Percentiles rank a stretch among this genome's conserved stretches.
Evolutionary conservation across 1,140 invertebrate species (phyloP).

Genomic region (Drosophila malerkotliana): DNA sequence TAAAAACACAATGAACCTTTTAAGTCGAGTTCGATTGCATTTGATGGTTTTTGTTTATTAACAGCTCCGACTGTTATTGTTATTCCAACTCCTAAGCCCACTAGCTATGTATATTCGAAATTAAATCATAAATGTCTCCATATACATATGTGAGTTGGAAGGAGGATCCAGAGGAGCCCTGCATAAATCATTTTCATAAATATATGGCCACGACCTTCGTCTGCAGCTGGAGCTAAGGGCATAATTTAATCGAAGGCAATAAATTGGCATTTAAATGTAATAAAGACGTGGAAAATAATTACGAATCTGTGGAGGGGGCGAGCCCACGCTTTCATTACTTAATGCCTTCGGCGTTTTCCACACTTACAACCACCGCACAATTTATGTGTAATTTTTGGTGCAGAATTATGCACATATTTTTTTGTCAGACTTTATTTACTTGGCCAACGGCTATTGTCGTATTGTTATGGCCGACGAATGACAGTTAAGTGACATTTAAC

Average conservation of each 20-base stretch:
- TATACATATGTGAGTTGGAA: neutral
- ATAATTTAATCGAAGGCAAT: constrained; percentile 81
- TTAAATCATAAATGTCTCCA: constrained; percentile 39
- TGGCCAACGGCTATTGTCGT: constrained; percentile 27
- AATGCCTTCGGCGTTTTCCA: constrained; percentile 40
- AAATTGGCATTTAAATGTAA: constrained; percentile 83
- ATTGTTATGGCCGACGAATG: constrained; percentile 64
- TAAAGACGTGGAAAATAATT: constrained; percentile 80
- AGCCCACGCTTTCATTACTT: constrained; percentile 56
- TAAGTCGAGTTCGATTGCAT: neutral
- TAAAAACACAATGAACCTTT: constrained; percentile 20
- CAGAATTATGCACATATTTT: constrained; percentile 79
- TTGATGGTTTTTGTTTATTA: constrained; percentile 7
- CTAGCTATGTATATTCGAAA: constrained; percentile 30
- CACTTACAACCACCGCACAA: constrained; percentile 9
- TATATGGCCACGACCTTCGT: constrained; percentile 26
- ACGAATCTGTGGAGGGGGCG: constrained; percentile 39
- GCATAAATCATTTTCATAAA: constrained; percentile 45
- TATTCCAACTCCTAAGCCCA: constrained; percentile 9
- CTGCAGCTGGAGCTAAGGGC: constrained; percentile 24
- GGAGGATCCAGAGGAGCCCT: neutral
- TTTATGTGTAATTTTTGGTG: constrained; percentile 59
- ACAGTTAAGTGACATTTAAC: constrained; percentile 82
- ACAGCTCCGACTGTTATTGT: constrained; percentile 5
- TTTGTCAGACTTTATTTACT: constrained; percentile 48